Percentiles rank a stretch among this genome's conserved stretches.
Conservation (phyloP, 2,888 invertebrate genomes). For the Teinopalpus imperialis region DNA sequence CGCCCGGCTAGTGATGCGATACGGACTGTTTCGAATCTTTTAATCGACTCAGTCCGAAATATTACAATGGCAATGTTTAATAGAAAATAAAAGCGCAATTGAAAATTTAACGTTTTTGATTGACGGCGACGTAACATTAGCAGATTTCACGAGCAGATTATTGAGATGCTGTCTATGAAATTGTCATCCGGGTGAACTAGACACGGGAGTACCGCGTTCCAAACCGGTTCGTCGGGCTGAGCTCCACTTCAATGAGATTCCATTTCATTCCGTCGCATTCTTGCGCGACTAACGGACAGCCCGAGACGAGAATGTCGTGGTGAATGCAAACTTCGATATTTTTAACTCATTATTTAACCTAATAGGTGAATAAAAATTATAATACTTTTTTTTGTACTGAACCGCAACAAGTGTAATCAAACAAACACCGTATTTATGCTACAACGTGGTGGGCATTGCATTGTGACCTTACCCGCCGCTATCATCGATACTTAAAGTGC, state of each 20-base stretch:
- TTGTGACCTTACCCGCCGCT: conserved; percentile 52
- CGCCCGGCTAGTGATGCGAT: conserved; percentile 44
- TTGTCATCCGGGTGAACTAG: conserved; percentile 63
- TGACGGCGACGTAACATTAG: not conserved
- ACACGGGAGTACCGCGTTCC: conserved; percentile 53
- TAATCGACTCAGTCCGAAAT: conserved; percentile 31
- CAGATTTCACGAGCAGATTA: conserved; percentile 8
- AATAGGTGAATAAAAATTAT: conserved; percentile 14
- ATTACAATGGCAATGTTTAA: conserved; percentile 22
- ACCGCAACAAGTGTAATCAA: conserved; percentile 47
- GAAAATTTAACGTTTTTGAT: conserved; percentile 10
- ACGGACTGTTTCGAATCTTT: conserved; percentile 33
- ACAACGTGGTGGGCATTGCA: conserved; percentile 38
- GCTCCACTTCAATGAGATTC: conserved; percentile 78
- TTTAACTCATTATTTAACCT: conserved; percentile 29
- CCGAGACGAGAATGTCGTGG: conserved; percentile 48
- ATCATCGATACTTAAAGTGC: conserved; percentile 44
- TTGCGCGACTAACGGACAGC: conserved; percentile 74
- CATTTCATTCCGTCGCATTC: conserved; percentile 78
- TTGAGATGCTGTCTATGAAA: conserved; percentile 58
- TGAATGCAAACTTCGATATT: conserved; percentile 42
- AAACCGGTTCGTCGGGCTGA: conserved; percentile 69
- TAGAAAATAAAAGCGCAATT: conserved; percentile 30
- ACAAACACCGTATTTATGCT: conserved; percentile 35
- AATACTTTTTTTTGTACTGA: conserved; percentile 26